phyloP scores from a whole-genome alignment of 1,140 invertebrate species.

The Protaetia brevitarsis region DNA sequence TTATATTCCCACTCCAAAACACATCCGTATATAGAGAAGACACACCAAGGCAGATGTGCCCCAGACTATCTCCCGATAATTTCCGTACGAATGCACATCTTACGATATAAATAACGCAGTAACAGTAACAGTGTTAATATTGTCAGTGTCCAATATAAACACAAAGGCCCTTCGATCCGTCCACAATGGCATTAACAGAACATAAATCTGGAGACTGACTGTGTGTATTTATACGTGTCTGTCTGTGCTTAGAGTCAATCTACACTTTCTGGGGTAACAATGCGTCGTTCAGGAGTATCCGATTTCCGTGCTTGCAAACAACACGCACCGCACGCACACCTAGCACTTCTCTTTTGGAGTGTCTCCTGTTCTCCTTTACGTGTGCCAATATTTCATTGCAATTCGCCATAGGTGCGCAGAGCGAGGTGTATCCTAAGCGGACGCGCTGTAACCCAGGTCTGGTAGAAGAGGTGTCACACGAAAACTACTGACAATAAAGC shows the following conservation, averaged over 20 bases:
- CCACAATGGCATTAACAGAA: constrained; percentile 41
- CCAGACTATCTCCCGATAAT: constrained; percentile 21
- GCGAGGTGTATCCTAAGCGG: constrained; percentile 31
- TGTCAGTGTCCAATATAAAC: constrained; percentile 43
- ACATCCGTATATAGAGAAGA: background rate
- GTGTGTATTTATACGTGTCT: constrained; percentile 41
- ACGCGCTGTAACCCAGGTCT: constrained; percentile 29
- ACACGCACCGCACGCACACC: constrained; percentile 37
- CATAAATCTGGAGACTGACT: constrained; percentile 44
- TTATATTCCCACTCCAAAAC: background rate
- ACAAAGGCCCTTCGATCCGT: constrained; percentile 39
- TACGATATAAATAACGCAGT: constrained; percentile 34
- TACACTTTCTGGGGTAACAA: constrained; percentile 15
- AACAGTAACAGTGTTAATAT: constrained; percentile 36
- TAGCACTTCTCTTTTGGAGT: constrained; percentile 32
- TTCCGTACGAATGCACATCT: constrained; percentile 32
- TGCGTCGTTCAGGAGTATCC: background rate
- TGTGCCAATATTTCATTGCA: constrained; percentile 24
- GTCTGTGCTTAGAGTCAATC: constrained; percentile 32
- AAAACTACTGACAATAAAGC: constrained; percentile 30
- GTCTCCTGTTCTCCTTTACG: too few relatives aligned
- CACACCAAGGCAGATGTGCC: background rate
- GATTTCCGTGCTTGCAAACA: constrained; percentile 36
- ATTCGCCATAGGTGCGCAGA: constrained; percentile 28
- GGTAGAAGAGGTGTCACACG: constrained; percentile 27